A percentile compares a stretch with the other conserved stretches of the same genome.
phyloP scores from a whole-genome alignment of 1,140 invertebrate genomes.

The Drosophila punjabiensis region DNA sequence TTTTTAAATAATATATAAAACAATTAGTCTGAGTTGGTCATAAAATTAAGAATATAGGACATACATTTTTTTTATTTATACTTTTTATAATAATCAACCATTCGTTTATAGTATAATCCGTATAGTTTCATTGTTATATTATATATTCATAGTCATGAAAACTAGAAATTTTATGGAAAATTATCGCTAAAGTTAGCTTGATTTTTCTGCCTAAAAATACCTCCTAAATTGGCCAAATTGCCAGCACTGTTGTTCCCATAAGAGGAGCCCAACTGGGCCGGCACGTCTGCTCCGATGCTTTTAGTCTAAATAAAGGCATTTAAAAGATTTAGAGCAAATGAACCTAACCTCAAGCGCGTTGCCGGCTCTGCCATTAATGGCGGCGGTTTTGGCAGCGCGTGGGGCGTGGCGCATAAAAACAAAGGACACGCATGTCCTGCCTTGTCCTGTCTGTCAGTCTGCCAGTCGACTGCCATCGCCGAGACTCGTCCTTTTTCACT shows the following conservation, averaged over 20 bases:
- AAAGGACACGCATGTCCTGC: slow-evolving; percentile 79
- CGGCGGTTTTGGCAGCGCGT: slow-evolving; percentile 45
- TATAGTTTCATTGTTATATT: too few relatives aligned
- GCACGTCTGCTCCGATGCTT: slow-evolving; percentile 53
- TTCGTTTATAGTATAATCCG: too few relatives aligned
- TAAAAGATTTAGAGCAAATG: slow-evolving; percentile 83
- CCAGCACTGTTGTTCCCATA: neutral
- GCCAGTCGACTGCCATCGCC: slow-evolving; percentile 5
- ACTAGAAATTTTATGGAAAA: neutral
- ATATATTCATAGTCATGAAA: neutral
- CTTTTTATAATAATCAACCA: too few relatives aligned
- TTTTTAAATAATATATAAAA: neutral
- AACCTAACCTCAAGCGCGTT: slow-evolving; percentile 75
- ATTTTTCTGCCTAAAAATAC: neutral
- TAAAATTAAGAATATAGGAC: neutral
- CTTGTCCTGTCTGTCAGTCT: slow-evolving; percentile 54
- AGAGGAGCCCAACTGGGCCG: slow-evolving; percentile 13
- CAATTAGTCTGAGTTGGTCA: neutral
- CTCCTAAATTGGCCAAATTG: neutral
- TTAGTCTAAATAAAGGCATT: slow-evolving; percentile 83
- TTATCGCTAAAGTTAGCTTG: too few relatives aligned
- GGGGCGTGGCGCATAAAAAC: slow-evolving; percentile 74
- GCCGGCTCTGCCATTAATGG: slow-evolving; percentile 55
- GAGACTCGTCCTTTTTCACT: slow-evolving; percentile 30
- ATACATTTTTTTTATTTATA: too few relatives aligned